Base-by-base conservation (phyloP, 2,888 invertebrate species). In the Slavum lentiscoides region DNA sequence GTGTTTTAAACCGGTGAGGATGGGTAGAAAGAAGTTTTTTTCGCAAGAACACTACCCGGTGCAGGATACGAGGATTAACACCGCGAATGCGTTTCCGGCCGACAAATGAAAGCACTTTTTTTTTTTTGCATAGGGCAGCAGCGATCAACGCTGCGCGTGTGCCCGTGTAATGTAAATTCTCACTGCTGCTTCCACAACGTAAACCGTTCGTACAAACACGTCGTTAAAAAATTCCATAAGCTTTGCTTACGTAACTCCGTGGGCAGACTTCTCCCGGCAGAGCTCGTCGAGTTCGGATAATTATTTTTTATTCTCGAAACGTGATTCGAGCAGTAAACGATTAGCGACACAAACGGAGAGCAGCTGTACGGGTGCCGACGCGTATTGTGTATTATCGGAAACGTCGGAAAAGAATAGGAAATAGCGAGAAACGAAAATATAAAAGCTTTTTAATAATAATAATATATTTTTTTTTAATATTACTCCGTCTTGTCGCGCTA, bases 331-430 rank as follows among this genome's bases (percentile, higher is more conserved):
- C n/a, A n/a, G n/a, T n/a, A n/a, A n/a, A 77, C 70, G 61, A 77
- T 77, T 77, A 70, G 77, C 37, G 61, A 70, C 59, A 62, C 70
- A 62, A 77, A 53, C 70, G 70, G 49, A 77, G 59, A 68, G 59
- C 59, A 59, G 49, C 37, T n/a, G 1, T 58, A 17, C 64, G 39
- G 68, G 59, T n/a, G 68, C 49, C 59, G n/a, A 17, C 8, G n/a
- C 13, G n/a, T n/a, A 43, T 66, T 66, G 15, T 74, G 23, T 43
- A 74, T 58, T 58, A 66, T 58, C 37, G 74, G 58, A 39, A 53
- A 68, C 19, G 19, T 55, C 4, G 2, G 62, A 53, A 69, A 19
- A 19, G 5, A 17, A 11, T 6, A 55, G 19, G 17, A 53, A 21
- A 61, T 61, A 55, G 70, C 4, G 19, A 43, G 58, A 67, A 58